Conservation (phyloP, 37 sponge, comb jelly and placozoan species). For the Beroe ovata region DNA sequence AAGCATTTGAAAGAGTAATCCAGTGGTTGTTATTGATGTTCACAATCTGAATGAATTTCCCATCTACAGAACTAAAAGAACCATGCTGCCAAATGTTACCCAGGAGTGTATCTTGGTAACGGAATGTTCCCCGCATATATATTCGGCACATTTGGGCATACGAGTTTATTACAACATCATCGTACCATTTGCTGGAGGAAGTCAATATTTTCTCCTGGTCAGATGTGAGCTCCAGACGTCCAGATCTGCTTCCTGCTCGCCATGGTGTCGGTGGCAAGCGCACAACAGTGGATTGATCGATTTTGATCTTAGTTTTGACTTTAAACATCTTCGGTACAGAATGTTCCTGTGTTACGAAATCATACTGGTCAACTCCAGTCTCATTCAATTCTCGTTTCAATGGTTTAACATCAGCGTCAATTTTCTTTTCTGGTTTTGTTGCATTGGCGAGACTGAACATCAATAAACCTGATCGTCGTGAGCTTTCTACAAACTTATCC, state of each 20-base stretch:
- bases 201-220: not conserved
- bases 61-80: not conserved
- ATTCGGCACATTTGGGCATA: not conserved
- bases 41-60: conserved; percentile 11
- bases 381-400: not conserved
- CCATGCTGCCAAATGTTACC: not conserved
- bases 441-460: not conserved
- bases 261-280: not conserved
- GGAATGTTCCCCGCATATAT: not conserved
- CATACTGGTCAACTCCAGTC: not conserved
- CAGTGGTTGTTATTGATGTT: conserved; percentile 5
- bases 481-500: not conserved
- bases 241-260: not conserved
- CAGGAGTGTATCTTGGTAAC: not conserved
- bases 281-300: not conserved
- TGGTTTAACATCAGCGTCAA: not conserved
- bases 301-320: not conserved
- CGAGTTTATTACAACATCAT: conserved; percentile 2
- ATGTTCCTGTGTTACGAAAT: not conserved
- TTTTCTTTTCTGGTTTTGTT: not conserved
- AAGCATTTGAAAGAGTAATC: not conserved
- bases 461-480: not conserved
- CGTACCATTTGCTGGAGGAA: not conserved
- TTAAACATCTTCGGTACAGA: not conserved
- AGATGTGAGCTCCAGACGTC: not conserved